Conservation (phyloP, 2,888 invertebrate species). For the Cecidostiba fungosa region DNA sequence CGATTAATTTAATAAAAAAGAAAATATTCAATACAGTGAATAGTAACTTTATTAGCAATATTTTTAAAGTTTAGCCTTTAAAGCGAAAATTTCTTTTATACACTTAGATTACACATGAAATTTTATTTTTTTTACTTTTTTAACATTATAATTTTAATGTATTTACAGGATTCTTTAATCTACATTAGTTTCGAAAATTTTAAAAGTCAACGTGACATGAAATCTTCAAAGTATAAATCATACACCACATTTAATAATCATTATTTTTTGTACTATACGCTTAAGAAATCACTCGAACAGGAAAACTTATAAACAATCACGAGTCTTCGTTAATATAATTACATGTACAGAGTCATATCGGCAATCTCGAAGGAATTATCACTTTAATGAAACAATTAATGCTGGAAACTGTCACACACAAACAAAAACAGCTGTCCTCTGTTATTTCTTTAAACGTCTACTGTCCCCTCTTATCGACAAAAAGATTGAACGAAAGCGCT, state of each 20-base stretch:
- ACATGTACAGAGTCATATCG: background rate
- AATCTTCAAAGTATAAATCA: constrained; percentile 19
- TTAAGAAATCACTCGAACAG: constrained; percentile 4
- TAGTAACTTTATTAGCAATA: constrained; percentile 31
- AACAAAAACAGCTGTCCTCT: background rate
- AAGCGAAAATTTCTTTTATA: constrained; percentile 48
- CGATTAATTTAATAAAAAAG: background rate
- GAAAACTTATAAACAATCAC: background rate
- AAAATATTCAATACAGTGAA: constrained; percentile 29
- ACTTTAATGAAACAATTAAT: constrained; percentile 54
- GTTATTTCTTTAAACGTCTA: background rate
- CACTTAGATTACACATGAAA: constrained; percentile 55
- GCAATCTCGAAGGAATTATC: constrained; percentile 13
- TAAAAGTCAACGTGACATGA: constrained; percentile 30
- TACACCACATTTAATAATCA: constrained; percentile 15
- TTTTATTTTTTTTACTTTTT: constrained; percentile 41
- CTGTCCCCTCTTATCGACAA: background rate
- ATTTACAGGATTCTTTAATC: constrained; percentile 43
- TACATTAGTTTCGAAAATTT: constrained; percentile 34
- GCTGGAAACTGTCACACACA: constrained; percentile 18
- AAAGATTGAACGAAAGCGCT: background rate
- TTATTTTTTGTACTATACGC: constrained; percentile 43
- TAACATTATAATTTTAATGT: constrained; percentile 15
- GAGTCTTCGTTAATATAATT: background rate
- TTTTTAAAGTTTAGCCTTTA: constrained; percentile 23